phyloP scores from a whole-genome alignment of 2,113 vertebrate genomes.

The Rissa tridactyla region DNA sequence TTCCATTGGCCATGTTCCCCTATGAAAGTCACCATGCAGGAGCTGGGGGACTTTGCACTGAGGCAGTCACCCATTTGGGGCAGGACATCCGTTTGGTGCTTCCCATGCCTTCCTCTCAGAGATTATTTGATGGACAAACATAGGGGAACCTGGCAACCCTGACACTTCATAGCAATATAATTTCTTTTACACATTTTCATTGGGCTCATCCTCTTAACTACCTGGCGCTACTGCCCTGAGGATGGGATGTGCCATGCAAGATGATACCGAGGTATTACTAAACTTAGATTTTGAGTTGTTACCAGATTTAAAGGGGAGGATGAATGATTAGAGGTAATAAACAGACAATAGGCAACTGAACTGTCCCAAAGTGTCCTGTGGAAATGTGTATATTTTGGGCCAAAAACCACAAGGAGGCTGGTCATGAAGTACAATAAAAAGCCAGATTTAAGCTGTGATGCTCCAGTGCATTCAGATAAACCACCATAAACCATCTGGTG shows the following conservation, averaged over 20 bases:
- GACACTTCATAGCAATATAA: not conserved
- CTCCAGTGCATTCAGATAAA: not conserved
- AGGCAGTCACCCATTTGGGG: not conserved
- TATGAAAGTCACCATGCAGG: rapidly evolving
- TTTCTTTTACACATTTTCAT: not conserved
- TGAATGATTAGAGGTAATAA: not conserved
- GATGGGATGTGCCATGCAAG: not conserved
- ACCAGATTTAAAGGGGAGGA: not conserved
- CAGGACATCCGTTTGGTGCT: not conserved
- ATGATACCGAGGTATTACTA: not conserved
- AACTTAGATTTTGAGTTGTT: not conserved
- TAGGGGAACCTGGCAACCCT: not conserved
- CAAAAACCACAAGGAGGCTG: not conserved
- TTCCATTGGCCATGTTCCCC: rapidly evolving
- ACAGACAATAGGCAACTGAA: not conserved
- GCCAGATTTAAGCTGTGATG: not conserved
- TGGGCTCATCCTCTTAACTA: not conserved
- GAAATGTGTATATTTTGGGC: not conserved
- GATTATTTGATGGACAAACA: not conserved
- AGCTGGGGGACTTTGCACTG: not conserved
- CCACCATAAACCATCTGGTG: not conserved
- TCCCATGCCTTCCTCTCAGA: not conserved
- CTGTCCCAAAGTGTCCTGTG: not conserved
- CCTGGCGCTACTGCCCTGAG: not conserved
- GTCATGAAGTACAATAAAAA: not conserved